A percentile compares a stretch with the other conserved stretches of the same genome.
Evolutionary conservation across 2,113 vertebrate genomes (phyloP).

Genomic region (Pseudonaja textilis): DNA sequence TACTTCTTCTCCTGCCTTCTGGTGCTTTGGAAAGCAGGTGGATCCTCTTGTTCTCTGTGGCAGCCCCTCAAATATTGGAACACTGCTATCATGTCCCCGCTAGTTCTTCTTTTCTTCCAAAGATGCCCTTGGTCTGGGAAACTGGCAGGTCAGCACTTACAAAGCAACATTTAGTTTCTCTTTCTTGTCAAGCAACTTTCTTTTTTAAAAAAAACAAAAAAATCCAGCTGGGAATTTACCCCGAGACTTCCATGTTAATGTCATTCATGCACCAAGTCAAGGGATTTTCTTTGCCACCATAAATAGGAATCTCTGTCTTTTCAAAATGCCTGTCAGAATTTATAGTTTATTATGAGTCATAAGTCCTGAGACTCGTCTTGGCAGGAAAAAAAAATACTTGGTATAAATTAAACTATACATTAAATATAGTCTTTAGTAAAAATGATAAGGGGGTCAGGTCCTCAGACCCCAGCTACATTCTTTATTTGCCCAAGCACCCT

Average conservation of each 20-base stretch:
- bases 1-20: no score
- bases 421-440: neutral
- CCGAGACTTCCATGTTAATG: neutral
- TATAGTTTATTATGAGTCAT: neutral
- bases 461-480: neutral
- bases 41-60: no score
- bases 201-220: neutral
- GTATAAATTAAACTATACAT: neutral
- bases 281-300: neutral
- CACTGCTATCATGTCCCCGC: no score
- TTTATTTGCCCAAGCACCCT: neutral
- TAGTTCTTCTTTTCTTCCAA: neutral
- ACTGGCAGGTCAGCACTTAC: neutral
- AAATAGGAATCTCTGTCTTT: neutral
- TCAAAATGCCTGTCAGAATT: neutral
- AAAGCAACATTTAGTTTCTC: neutral
- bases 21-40: no score
- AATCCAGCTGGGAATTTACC: neutral
- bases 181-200: neutral
- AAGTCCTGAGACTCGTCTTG: neutral
- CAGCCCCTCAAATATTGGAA: no score
- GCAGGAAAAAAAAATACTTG: neutral
- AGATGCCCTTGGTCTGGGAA: neutral
- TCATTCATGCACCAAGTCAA: neutral
- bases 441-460: neutral